Evolutionary conservation across 2,888 invertebrate species (phyloP).

Genomic region (Matsumyia berberina): DNA sequence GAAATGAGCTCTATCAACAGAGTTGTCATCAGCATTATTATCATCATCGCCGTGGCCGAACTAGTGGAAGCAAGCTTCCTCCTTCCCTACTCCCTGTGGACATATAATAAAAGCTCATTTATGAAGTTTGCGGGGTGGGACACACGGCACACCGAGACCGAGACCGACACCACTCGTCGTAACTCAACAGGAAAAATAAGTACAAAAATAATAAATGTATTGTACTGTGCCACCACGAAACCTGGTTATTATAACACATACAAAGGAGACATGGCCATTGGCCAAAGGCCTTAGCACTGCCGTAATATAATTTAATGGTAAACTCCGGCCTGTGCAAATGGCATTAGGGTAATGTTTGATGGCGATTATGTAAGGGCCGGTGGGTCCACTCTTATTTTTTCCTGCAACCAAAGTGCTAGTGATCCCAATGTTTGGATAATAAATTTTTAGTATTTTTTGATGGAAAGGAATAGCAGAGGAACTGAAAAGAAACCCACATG

Average conservation of each 20-base stretch:
- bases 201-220: conserved; percentile 71
- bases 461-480: conserved; percentile 29
- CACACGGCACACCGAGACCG: no score
- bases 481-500: conserved; percentile 2
- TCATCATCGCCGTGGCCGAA: conserved; percentile 7
- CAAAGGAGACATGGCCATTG: conserved; percentile 44
- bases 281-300: conserved; percentile 48
- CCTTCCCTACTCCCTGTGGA: conserved; percentile 35
- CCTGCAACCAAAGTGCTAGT: conserved; percentile 15
- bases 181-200: conserved; percentile 46
- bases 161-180: neutral
- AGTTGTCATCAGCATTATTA: conserved; percentile 65
- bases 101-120: conserved; percentile 66
- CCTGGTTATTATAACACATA: conserved; percentile 66
- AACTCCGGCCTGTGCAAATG: conserved; percentile 62
- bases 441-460: conserved; percentile 60
- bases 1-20: conserved; percentile 54
- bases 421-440: conserved; percentile 42
- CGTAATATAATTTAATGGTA: conserved; percentile 64
- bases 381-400: conserved; percentile 39
- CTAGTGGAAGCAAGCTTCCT: neutral
- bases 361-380: conserved; percentile 56
- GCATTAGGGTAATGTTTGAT: conserved; percentile 70
- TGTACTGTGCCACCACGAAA: conserved; percentile 60
- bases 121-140: conserved; percentile 42